phyloP scores from a whole-genome alignment of 2,113 vertebrate species.

The Narcine bancroftii region DNA sequence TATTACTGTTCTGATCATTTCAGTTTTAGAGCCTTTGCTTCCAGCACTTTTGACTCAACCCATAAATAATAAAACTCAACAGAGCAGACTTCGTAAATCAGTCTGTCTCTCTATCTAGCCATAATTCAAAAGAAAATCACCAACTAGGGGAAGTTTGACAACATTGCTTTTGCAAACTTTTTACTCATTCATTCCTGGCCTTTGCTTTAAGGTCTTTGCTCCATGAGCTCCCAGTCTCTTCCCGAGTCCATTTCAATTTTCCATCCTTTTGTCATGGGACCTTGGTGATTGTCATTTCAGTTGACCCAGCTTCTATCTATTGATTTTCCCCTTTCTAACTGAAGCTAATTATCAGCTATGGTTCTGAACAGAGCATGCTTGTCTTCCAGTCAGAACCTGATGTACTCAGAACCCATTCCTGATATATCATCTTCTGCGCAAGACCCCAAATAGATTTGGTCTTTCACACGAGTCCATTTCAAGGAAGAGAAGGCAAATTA shows the following conservation, averaged over 20 bases:
- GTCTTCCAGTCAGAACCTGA: too few species aligned
- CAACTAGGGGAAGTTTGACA: neutral
- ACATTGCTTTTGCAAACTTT: neutral
- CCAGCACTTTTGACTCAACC: slow-evolving; percentile 7
- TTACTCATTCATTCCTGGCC: neutral
- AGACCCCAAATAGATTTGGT: neutral
- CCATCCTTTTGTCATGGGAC: neutral
- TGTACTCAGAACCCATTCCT: neutral
- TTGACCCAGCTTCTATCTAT: neutral
- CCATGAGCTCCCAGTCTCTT: neutral
- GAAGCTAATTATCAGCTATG: neutral
- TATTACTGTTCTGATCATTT: slow-evolving; percentile 22
- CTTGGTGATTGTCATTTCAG: neutral
- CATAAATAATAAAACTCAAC: slow-evolving; percentile 31
- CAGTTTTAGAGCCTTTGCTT: neutral
- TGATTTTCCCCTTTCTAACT: too few species aligned
- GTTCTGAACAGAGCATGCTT: neutral
- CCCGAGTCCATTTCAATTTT: too few species aligned
- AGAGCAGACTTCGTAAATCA: neutral
- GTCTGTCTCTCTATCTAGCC: slow-evolving; percentile 2
- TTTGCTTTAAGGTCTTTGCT: neutral
- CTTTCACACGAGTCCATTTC: neutral
- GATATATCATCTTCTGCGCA: neutral
- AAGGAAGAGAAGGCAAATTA: neutral
- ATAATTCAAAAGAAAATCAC: neutral